Conservation (phyloP, 53 echinoderm and acorn worm species). For the Patiria pectinifera region DNA sequence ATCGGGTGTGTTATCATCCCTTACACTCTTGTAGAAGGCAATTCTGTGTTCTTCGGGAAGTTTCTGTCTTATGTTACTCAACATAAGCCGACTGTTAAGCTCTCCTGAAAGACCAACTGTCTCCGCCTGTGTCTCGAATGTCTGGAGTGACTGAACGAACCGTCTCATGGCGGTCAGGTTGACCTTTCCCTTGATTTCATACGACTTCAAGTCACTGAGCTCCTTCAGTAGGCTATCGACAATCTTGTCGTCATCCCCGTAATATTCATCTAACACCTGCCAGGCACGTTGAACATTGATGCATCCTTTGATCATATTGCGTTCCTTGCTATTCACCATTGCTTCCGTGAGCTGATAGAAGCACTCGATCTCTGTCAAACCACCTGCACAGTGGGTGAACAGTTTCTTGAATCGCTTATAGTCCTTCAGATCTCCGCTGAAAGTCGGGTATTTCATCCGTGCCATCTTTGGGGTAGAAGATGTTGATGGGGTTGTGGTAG, state of each 20-base stretch:
- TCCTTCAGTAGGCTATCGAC: conserved; percentile 82
- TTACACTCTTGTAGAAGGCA: conserved; percentile 79
- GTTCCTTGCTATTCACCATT: conserved; percentile 71
- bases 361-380: conserved; percentile 77
- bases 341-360: conserved; percentile 82
- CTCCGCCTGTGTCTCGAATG: conserved; percentile 75
- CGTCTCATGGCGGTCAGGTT: conserved; percentile 70
- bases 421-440: too few relatives aligned
- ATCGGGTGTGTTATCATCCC: conserved; percentile 72
- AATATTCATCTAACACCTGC: conserved; percentile 79
- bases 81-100: conserved; percentile 85
- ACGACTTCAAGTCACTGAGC: conserved; percentile 69
- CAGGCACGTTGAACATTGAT: conserved; percentile 66
- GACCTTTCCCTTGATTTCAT: conserved; percentile 72
- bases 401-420: conserved; percentile 58
- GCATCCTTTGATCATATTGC: conserved; percentile 76
- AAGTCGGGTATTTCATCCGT: conserved; percentile 80
- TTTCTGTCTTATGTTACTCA: conserved; percentile 78
- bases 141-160: conserved; percentile 81
- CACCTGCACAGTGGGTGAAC: conserved; percentile 69
- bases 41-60: conserved; percentile 89
- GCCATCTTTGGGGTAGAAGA: conserved; percentile 65
- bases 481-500: too few relatives aligned
- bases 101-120: conserved; percentile 75
- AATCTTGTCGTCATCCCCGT: conserved; percentile 74